Evolutionary conservation across 2,888 invertebrate species (phyloP), one percentile per base, ranked within the genome.

Genomic region (Heliconius hortense): DNA sequence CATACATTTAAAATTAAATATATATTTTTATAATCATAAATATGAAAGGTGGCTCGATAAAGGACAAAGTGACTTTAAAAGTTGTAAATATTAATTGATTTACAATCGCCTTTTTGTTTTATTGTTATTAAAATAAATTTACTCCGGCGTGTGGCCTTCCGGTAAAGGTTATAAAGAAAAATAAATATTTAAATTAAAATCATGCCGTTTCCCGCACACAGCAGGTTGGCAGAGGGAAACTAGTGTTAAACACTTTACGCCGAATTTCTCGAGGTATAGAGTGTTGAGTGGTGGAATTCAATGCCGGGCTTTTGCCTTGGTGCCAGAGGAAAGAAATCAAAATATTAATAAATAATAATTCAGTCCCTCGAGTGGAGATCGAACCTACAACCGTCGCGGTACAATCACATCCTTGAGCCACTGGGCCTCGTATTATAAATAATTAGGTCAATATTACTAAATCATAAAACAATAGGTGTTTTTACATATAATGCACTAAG

Each of bases 81-180:
- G 48, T 31, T 72, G 48, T 67, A 66, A 63, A 56, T 62, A n/a
- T 8, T 69, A 53, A 76, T 77, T 77, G 76, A 72, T 77, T 73
- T 73, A 76, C 77, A 76, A 59, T 76, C 59, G 63, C 62, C 56
- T 75, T 69, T 77, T 73, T 73, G 56, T 73, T 76, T 76, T 75
- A 77, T 75, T 75, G 60, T 66, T 60, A 56, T 56, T 69, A 69
- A 53, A 56, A 56, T 68, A 56, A 24, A 71, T 48, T 67, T 48
- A 60, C 26, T 67, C 59, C 24, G 69, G n/a, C 31, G 60, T 21
- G 7, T 53, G 73, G 70, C 75, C 77, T 77, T 77, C 73, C 75
- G 64, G 64, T 59, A 66, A 60, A 59, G 77, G 72, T 73, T 73
- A 31, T 69, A 4, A 64, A 43, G 68, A 39, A 62, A 35, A 62